Evolutionary conservation across 2,797 vertebrate species (phyloP).

Genomic region (Pangasius krempfi): DNA sequence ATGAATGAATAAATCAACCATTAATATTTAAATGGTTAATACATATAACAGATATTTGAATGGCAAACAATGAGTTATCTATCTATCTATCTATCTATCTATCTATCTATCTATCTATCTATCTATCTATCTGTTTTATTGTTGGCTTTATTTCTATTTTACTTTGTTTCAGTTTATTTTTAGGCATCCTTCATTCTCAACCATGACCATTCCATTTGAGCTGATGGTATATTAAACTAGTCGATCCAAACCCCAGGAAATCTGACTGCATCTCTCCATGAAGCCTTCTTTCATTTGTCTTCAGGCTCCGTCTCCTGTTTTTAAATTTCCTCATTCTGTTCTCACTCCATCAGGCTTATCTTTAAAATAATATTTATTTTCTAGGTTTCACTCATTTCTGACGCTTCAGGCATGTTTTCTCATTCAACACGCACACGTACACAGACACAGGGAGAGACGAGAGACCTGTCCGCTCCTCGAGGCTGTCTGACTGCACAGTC

Average conservation of each 20-base stretch:
- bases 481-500: not conserved
- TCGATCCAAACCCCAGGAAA: conserved; percentile 1
- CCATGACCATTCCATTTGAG: conserved; percentile 13
- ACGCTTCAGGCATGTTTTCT: conserved; percentile 30
- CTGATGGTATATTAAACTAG: conserved; percentile 12
- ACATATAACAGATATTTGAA: not conserved
- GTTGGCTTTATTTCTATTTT: not conserved
- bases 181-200: conserved; percentile 15
- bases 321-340: conserved; percentile 6
- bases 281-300: conserved; percentile 40
- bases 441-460: not conserved
- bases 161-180: not conserved
- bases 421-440: conserved; percentile 1
- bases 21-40: not conserved
- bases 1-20: not conserved
- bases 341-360: conserved; percentile 31
- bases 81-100: too few species aligned
- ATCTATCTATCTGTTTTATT: not conserved
- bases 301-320: not conserved
- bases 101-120: too few species aligned
- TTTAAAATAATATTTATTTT: conserved; percentile 31
- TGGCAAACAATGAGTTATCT: not conserved
- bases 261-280: not conserved
- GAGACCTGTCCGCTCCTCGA: conserved; percentile 4
- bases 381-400: conserved; percentile 26